A percentile compares a stretch with the other conserved stretches of the same genome.
Conservation (phyloP, 1,140 invertebrate species). For the Leptestheria dahalacensis region DNA sequence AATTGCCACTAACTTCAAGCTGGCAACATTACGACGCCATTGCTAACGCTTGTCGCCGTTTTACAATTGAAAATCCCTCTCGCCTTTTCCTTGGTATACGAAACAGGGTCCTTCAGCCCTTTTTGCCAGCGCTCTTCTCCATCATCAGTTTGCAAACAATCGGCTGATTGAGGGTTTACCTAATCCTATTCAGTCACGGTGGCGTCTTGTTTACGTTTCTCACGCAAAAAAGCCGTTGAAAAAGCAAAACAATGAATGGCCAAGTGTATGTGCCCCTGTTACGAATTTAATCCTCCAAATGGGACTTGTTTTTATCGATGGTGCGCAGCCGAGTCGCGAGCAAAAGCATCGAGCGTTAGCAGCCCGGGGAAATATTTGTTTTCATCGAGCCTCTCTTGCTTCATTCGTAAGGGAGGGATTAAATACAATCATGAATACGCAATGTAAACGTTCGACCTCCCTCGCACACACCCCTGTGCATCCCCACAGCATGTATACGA, state of each 20-base stretch:
- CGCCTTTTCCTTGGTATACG: no score
- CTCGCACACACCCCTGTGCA: not conserved
- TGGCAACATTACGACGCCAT: not conserved
- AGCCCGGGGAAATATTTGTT: not conserved
- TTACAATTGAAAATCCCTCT: not conserved
- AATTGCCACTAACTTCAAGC: not conserved
- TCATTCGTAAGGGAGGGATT: not conserved
- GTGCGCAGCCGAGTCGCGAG: not conserved
- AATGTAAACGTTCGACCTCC: not conserved
- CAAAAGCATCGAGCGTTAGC: not conserved
- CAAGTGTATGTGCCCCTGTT: not conserved
- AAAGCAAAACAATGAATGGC: not conserved
- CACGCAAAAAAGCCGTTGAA: not conserved
- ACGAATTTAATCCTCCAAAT: not conserved
- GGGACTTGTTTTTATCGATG: not conserved
- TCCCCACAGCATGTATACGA: not conserved
- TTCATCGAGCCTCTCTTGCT: not conserved
- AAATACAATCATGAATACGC: not conserved
- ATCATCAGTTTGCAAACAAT: not conserved
- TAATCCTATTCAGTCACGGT: not conserved
- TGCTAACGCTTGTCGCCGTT: not conserved
- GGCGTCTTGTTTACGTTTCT: not conserved
- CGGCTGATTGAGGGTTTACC: not conserved
- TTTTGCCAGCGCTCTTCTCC: no score
- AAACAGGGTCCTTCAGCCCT: no score